Evolutionary conservation across 2,113 vertebrate species (phyloP).

Genomic region (Pseudolaguvia tuberculata): DNA sequence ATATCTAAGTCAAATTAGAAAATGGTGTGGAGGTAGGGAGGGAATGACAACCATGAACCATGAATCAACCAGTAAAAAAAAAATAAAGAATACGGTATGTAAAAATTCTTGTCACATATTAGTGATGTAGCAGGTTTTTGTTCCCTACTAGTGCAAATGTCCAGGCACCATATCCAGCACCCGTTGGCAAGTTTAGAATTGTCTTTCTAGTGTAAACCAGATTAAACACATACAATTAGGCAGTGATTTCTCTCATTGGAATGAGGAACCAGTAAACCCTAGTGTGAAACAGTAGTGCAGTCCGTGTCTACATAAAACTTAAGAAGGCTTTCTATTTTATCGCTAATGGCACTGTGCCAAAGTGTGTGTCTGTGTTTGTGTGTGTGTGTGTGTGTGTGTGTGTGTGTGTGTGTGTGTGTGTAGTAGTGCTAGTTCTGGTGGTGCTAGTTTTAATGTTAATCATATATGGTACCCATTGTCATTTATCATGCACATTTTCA

Average conservation of each 20-base stretch:
- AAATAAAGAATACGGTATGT: too few relatives aligned
- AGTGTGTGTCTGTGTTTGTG: background rate
- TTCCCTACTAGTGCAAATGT: too few relatives aligned
- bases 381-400: background rate
- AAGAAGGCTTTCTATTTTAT: constrained; percentile 24
- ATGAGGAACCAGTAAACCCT: constrained; percentile 29
- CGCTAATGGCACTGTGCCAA: constrained; percentile 23
- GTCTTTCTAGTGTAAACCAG: background rate
- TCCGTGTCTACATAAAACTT: constrained; percentile 28
- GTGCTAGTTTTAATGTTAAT: constrained; percentile 17
- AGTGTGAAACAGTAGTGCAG: constrained; percentile 35
- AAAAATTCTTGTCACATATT: too few relatives aligned
- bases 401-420: background rate
- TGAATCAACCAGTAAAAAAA: too few relatives aligned
- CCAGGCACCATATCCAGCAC: too few relatives aligned
- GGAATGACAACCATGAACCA: too few relatives aligned
- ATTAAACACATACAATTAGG: background rate
- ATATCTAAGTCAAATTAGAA: too few relatives aligned
- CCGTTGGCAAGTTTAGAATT: background rate
- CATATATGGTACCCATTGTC: background rate
- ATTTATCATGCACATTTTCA: constrained; percentile 8
- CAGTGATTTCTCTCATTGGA: constrained; percentile 27
- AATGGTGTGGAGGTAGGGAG: too few relatives aligned
- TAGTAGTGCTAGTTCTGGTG: background rate
- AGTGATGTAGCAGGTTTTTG: too few relatives aligned